phyloP scores from a whole-genome alignment of 2,888 invertebrate species.

The Drosophila melanosoma region DNA sequence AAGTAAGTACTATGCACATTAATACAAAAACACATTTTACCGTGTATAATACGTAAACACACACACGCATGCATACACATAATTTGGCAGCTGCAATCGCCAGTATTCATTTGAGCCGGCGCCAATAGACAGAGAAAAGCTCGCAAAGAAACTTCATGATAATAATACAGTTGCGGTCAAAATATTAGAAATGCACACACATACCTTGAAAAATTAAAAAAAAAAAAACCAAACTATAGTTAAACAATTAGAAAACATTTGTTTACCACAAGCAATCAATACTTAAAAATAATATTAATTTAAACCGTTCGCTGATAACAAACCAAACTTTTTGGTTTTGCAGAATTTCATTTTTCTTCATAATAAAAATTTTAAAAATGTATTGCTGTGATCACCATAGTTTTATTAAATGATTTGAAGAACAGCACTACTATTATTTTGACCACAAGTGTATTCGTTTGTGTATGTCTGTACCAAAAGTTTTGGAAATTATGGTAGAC shows the following conservation, averaged over 20 bases:
- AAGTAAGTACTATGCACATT: background rate
- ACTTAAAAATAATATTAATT: no score
- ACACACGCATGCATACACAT: background rate
- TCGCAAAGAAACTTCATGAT: background rate
- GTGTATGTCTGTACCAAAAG: background rate
- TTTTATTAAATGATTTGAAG: background rate
- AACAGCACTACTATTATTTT: background rate
- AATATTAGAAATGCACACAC: background rate
- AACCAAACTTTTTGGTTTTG: no score
- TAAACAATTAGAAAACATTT: background rate
- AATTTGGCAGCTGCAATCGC: constrained; percentile 4
- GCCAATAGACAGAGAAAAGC: background rate
- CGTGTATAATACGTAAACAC: background rate
- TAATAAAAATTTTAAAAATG: no score
- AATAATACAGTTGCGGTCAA: background rate
- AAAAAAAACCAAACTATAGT: background rate
- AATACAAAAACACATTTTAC: background rate
- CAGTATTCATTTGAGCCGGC: background rate
- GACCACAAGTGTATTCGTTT: background rate
- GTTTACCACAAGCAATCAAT: background rate
- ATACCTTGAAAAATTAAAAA: background rate
- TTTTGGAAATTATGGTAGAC: background rate
- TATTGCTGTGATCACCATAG: no score
- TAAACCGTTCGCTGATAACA: no score
- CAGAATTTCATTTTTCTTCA: no score